These are phyloP conservation scores for Glaucopsyche alexis DNA, from an alignment of 2,888 invertebrate species.

Conservation along the genomic window DNA sequence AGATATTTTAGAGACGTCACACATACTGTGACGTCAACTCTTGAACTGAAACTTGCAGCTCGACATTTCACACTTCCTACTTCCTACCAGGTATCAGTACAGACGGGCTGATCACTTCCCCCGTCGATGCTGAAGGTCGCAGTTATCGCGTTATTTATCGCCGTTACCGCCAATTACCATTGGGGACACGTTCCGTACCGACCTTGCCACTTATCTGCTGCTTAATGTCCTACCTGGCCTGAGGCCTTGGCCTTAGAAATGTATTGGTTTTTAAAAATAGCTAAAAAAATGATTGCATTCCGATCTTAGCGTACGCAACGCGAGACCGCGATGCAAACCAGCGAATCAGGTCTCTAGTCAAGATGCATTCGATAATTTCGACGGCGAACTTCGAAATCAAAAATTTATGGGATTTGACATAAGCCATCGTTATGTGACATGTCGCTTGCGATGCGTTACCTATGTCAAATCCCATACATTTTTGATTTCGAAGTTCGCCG, in stretches of 20 bases:
- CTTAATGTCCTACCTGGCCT: background rate
- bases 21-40: too few species aligned
- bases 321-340: too few species aligned
- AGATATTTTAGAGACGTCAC: too few species aligned
- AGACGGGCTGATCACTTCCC: background rate
- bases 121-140: background rate
- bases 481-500: too few species aligned
- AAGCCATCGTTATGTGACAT: too few species aligned
- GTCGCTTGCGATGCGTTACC: too few species aligned
- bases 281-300: background rate
- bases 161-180: slow-evolving; percentile 10
- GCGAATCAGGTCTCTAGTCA: too few species aligned
- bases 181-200: background rate
- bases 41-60: background rate
- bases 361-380: too few species aligned
- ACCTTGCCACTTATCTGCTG: slow-evolving; percentile 15
- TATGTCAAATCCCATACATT: too few species aligned
- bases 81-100: background rate
- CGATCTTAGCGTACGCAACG: too few species aligned
- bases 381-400: too few species aligned
- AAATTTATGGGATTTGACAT: too few species aligned
- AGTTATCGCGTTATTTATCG: slow-evolving; percentile 19
- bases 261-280: background rate
- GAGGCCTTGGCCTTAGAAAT: background rate
- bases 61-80: background rate